Base-by-base conservation (phyloP, 2,888 invertebrate species). In the Caenorhabditis angaria region DNA sequence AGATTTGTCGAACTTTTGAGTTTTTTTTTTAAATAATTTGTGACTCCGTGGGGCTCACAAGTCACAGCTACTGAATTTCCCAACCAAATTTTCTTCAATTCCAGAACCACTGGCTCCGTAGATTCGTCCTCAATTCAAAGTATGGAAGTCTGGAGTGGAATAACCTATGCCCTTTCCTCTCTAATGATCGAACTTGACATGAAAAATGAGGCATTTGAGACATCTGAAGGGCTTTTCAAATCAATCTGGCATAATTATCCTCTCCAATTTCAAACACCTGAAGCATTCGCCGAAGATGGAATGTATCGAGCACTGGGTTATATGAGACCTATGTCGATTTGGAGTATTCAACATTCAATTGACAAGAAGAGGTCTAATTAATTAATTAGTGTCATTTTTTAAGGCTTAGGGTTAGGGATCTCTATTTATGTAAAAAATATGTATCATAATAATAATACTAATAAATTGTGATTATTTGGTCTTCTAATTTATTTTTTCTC, bases 71-170 rank as follows among this genome's bases (percentile, higher is more conserved):
- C n/a, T n/a, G n/a, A n/a, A n/a, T n/a, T n/a, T n/a, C n/a, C n/a
- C n/a, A n/a, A n/a, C n/a, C n/a, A 27, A 27, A 59, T 32, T 32
- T 8, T 32, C 6, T 10, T 32, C 5, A 25, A 24, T 63, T 76
- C 22, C 56, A 80, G 82, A 48, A 72, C 72, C n/a, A 65, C 70
- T 25, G 92, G 92, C 0, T 90, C 92, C 18, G 70, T 76, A 8
- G 94, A 94, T 87, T 89, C 88, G 14, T 90, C 90, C 50, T 92
- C 92, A 24, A 88, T 94, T 76, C 95, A 95, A 90, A 93, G 94
- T 83, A 93, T 93, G 88, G 95, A 96, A 89, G 92, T 93, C 82
- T 96, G 96, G 96, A 92, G 92, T 0, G 96, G 96, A 0, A 93
- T 95, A 48, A 93, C 93, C 0, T 96, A 94, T 86, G 93, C 92